Conservation (phyloP, 2,113 vertebrate species). For the Malaclemys terrapin region DNA sequence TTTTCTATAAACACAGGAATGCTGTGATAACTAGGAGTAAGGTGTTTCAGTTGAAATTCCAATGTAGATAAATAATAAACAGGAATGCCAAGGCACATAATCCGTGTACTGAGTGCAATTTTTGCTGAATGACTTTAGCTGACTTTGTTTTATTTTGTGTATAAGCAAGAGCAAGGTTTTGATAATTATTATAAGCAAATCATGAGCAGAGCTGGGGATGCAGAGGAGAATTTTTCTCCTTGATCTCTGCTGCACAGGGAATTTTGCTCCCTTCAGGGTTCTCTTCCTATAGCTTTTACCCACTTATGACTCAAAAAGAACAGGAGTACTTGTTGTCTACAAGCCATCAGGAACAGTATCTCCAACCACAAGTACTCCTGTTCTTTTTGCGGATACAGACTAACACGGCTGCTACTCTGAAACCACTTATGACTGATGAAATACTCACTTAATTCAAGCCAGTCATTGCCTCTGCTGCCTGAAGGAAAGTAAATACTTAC, state of each 20-base stretch:
- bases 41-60: constrained; percentile 1
- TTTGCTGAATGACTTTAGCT: background rate
- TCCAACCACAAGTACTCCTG: too few species aligned
- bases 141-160: background rate
- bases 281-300: background rate
- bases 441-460: background rate
- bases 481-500: background rate
- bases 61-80: constrained; percentile 8
- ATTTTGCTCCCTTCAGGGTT: background rate
- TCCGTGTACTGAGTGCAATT: background rate
- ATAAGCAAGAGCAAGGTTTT: background rate
- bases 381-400: too few species aligned
- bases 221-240: background rate
- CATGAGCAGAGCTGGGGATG: background rate
- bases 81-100: background rate
- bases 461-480: background rate
- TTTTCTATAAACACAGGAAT: background rate
- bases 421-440: background rate
- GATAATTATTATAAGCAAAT: background rate
- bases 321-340: too few species aligned
- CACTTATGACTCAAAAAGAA: background rate
- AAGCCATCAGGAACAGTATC: too few species aligned
- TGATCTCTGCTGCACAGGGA: background rate
- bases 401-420: too few species aligned
- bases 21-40: background rate